Evolutionary conservation across 2,113 vertebrate species (phyloP), one percentile per base, ranked within the genome.

Genomic region (Silurus asotus): DNA sequence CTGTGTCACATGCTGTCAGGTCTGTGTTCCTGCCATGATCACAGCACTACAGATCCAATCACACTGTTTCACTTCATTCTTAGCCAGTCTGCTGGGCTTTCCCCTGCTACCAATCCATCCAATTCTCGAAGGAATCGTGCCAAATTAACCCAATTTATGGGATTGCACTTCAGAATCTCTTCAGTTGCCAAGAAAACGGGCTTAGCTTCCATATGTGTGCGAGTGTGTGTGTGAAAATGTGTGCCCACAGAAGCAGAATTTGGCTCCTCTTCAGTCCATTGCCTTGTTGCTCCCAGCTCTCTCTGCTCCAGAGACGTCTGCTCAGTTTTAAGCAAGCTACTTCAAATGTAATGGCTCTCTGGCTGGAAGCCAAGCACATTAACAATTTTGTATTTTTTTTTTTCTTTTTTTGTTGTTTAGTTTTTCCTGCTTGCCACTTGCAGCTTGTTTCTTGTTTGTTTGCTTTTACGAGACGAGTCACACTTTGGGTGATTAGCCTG

Each of bases 101-200:
- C 90, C 91, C 89, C 92, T 87, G 89, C 91, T 92, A 93, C 91
- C 92, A 93, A 93, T 91, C 79, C 89, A 93, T 93, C 89, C 91
- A 89, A 85, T 93, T 93, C 92, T 93, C 92, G 89, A 91, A 91
- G 90, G 94, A 95, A 93, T 93, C 89, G 23, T 90, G 94, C 94
- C 94, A 95, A 93, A 95, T 95, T 94, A 94, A 93, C 92, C 94
- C 93, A 94, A 95, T 94, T 94, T 94, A 95, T 92, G 92, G 93
- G 93, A 93, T 92, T 92, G 92, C 94, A 94, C 93, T 95, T 94
- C 93, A 92, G 93, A 93, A 93, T 84, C 92, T 94, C 93, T 88
- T 89, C 58, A 79, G 93, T 93, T 93, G 94, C 93, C 94, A 94
- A 93, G 93, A 94, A 93, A 91, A 89, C 88, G 86, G 92, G 90